Conservation (phyloP, 1,140 invertebrate species). For the Polyergus mexicanus region DNA sequence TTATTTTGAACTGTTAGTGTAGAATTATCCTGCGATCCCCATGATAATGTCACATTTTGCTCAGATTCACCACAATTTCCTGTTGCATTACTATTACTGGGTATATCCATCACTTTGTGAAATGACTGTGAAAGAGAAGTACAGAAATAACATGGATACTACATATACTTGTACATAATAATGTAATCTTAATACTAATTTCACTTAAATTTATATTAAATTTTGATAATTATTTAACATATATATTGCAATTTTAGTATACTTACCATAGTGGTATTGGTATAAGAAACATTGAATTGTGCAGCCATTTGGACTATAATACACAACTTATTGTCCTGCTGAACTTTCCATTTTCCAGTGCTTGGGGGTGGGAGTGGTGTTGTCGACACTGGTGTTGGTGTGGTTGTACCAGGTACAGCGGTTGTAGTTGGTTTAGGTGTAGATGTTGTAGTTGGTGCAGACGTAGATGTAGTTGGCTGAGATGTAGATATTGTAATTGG, state of each 20-base stretch:
- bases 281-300: constrained; percentile 88
- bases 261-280: constrained; percentile 79
- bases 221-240: neutral
- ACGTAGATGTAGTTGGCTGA: constrained; percentile 67
- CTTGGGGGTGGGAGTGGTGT: constrained; percentile 78
- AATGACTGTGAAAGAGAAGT: constrained; percentile 65
- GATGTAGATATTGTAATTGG: constrained; percentile 58
- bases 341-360: constrained; percentile 86
- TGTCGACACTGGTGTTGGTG: constrained; percentile 74
- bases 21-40: constrained; percentile 75
- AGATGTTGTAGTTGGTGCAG: constrained; percentile 69
- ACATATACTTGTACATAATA: neutral
- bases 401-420: constrained; percentile 65
- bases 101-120: constrained; percentile 83
- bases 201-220: neutral
- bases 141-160: neutral
- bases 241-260: constrained; percentile 32
- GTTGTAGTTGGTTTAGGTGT: constrained; percentile 67
- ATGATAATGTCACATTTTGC: constrained; percentile 85
- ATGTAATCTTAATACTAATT: neutral
- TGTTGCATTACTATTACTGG: constrained; percentile 78
- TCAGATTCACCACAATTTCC: constrained; percentile 84
- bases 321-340: constrained; percentile 84
- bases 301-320: constrained; percentile 89
- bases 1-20: constrained; percentile 56